phyloP scores from a whole-genome alignment of 2,113 vertebrate genomes.

The Melospiza georgiana region DNA sequence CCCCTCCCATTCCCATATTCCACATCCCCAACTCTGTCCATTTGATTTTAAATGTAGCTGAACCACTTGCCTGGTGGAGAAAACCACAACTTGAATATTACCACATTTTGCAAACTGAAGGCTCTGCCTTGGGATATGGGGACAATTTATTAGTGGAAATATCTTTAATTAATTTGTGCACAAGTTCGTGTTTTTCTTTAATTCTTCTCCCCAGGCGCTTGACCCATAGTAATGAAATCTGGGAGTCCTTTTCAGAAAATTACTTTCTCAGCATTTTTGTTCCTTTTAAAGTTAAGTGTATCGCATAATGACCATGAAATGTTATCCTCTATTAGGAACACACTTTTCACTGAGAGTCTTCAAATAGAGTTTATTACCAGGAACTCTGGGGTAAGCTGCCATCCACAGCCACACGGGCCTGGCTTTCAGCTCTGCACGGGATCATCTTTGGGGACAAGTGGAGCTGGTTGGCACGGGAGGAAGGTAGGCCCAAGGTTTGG shows the following conservation, averaged over 20 bases:
- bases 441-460: not conserved
- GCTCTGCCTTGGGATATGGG: conserved; percentile 75
- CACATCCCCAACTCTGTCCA: conserved; percentile 11
- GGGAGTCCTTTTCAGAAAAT: conserved; percentile 77
- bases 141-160: conserved; percentile 81
- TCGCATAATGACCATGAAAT: conserved; percentile 79
- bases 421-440: conserved; percentile 17
- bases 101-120: conserved; percentile 70
- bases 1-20: not conserved
- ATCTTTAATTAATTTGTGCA: conserved; percentile 82
- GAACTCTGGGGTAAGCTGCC: conserved; percentile 64
- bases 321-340: conserved; percentile 80
- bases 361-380: conserved; percentile 69
- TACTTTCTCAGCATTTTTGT: conserved; percentile 78
- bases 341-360: conserved; percentile 75
- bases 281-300: conserved; percentile 79
- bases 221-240: conserved; percentile 77
- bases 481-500: not conserved
- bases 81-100: conserved; percentile 75
- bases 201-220: conserved; percentile 79
- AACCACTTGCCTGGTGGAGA: conserved; percentile 51
- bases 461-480: not conserved
- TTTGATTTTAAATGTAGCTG: conserved; percentile 71
- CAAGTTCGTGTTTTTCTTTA: conserved; percentile 79
- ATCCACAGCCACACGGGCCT: not conserved